Evolutionary conservation across 2,113 vertebrate genomes (phyloP), one percentile per base, ranked within the genome.

Genomic region (Felis chaus): DNA sequence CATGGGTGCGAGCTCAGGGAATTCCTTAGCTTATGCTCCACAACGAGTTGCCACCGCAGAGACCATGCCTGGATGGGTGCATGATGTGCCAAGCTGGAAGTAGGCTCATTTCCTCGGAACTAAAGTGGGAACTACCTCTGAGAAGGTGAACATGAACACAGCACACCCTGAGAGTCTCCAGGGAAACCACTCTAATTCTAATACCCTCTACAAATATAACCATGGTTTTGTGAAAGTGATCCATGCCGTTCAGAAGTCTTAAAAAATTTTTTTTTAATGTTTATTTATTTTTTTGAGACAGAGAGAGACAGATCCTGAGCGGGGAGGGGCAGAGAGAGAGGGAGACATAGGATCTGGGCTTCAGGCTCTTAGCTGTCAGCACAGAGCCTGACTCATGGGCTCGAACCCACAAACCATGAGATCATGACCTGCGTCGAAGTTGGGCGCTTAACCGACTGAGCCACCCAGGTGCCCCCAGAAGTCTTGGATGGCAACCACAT

Each of bases 71-170:
- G 99, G 99, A 45, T 99, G 99, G 99, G 99, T 99, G 3, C 99
- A 99, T 73, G 99, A 99, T 94, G 99, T 99, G 2, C 98, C 99
- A 96, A 99, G 99, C 19, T 98, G 97, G 93, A 99, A 99, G 90
- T 99, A 99, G 99, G 99, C 99, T 41, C 99, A 99, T 97, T 99
- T 99, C 91, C 96, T 96, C 0, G 99, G 99, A 53, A 99, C 98
- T 96, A 99, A 99, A 88, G 95, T 99, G 39, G 97, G 98, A 1
- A 76, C 98, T 1, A 83, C 98, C 19, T 84, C 97, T 0, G 98
- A 98, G 0, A 97, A 98, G 39, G 80, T 63, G 33, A 98, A 89
- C 0, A 0, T 91, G 55, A 98, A 98, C 0, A 80, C 97, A 2
- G n/a, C 97, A 78, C 97, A 94, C 21, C 82, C 83, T 7, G 83